Evolutionary conservation across 2,888 invertebrate genomes (phyloP).

Genomic region (Eumacrocentrus americanus): DNA sequence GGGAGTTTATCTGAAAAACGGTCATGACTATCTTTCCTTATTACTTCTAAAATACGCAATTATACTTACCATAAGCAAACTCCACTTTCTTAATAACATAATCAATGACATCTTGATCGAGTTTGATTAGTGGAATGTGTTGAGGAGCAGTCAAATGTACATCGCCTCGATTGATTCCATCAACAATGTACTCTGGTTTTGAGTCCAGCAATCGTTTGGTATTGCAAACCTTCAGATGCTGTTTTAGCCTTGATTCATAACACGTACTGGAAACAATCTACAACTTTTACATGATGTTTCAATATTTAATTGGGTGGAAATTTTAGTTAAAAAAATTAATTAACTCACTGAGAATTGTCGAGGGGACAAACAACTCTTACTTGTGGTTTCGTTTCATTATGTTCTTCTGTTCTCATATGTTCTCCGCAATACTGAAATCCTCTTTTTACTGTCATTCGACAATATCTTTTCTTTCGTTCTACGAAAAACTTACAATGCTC

Average conservation of each 20-base stretch:
- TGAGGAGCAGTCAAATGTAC: constrained; percentile 28
- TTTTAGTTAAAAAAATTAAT: background rate
- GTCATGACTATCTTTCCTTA: no score
- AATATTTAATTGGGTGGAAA: constrained; percentile 19
- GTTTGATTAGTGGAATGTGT: constrained; percentile 46
- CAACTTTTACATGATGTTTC: constrained; percentile 34
- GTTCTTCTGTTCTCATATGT: constrained; percentile 60
- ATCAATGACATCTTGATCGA: constrained; percentile 43
- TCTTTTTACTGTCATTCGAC: constrained; percentile 76
- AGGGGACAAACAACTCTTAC: constrained; percentile 73
- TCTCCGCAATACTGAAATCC: constrained; percentile 77
- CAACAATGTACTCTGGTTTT: constrained; percentile 65
- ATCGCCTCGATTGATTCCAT: constrained; percentile 63
- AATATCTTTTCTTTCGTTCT: constrained; percentile 73
- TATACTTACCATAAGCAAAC: constrained; percentile 47
- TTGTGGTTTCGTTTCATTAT: constrained; percentile 26
- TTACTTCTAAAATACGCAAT: no score
- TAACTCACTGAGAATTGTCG: constrained; percentile 74
- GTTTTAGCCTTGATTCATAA: constrained; percentile 70
- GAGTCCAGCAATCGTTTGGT: constrained; percentile 64
- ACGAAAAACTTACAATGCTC: constrained; percentile 65
- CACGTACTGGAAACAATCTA: constrained; percentile 66
- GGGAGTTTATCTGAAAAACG: constrained; percentile 49
- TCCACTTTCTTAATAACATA: constrained; percentile 51
- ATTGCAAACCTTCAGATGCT: constrained; percentile 77